Evolutionary conservation across 1,140 invertebrate genomes (phyloP), one percentile per base, ranked within the genome.

Genomic region (Colletes latitarsis): DNA sequence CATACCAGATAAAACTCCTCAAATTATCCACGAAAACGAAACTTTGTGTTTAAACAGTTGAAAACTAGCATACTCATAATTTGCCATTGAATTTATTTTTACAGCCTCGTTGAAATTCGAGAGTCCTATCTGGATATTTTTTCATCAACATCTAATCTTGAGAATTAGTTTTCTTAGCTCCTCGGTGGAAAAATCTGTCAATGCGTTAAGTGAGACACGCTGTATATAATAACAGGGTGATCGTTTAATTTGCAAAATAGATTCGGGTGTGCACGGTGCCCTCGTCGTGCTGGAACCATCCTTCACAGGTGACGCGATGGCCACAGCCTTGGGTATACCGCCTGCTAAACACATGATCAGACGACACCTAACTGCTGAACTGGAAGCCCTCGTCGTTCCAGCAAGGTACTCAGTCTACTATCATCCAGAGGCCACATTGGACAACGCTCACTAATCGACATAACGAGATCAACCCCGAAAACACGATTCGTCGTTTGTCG

Each of bases 241-340:
- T 49, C 10, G 49, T 49, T 70, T 63, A 6, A 70, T 62, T 12
- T 15, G 1, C 15, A 12, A 43, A 39, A 39, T 92, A 97, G 97
- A 98, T 90, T 98, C 97, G 90, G 98, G 98, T 84, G 97, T 99
- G 1, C 98, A 99, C 89, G 98, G 98, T 82, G 98, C 97, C 15
- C 93, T 99, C 77, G 97, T 98, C 21, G 98, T 98, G 53, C 92
- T 99, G 84, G 98, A 99, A 90, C 97, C 97, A 19, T 97, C 97
- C 2, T 98, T 99, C 93, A 98, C 96, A 73, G 97, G 98, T 43
- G 98, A 99, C 90, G 98, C 97, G 58, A 98, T 99, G 96, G 98
- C 98, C 55, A 97, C 97, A 19, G 97, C 97, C 12, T 93, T 99
- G 55, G 98, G 97, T 70, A 98, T 99, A 88, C 98, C 98, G 49